phyloP scores from a whole-genome alignment of 1,140 invertebrate genomes.

The Drosophila dunni region DNA sequence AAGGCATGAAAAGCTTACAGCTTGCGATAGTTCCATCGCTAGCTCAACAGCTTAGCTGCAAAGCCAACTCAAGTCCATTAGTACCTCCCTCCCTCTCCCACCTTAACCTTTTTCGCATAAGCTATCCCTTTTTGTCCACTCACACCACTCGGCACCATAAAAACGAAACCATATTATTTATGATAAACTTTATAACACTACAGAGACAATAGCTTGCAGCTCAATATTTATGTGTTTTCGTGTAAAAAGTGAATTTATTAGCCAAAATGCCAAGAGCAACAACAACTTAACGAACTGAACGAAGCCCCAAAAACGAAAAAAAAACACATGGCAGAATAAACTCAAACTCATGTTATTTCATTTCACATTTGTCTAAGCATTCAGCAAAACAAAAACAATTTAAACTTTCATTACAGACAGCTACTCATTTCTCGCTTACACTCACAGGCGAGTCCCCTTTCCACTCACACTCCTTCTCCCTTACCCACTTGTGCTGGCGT shows the following conservation, averaged over 20 bases:
- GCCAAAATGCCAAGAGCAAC: slow-evolving; percentile 29
- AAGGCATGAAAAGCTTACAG: background rate
- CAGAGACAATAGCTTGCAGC: slow-evolving; percentile 15
- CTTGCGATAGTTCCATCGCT: background rate
- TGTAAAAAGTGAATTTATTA: slow-evolving; percentile 60
- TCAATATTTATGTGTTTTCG: slow-evolving; percentile 31
- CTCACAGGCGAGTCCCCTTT: background rate
- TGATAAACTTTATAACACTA: slow-evolving; percentile 54
- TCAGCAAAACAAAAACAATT: slow-evolving; percentile 65
- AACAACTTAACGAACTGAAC: slow-evolving; percentile 23
- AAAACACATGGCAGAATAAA: background rate
- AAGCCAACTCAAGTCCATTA: background rate
- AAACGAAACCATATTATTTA: slow-evolving; percentile 9
- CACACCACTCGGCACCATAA: background rate
- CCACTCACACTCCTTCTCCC: background rate
- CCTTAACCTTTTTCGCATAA: slow-evolving; percentile 13
- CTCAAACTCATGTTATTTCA: slow-evolving; percentile 24
- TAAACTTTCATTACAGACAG: slow-evolving; percentile 75
- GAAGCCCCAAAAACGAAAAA: slow-evolving; percentile 1
- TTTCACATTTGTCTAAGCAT: slow-evolving; percentile 51
- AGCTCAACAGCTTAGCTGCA: background rate
- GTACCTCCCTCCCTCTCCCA: background rate
- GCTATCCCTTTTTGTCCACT: slow-evolving; percentile 17
- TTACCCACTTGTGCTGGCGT: background rate
- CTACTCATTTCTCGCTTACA: slow-evolving; percentile 26